Conservation (phyloP, 2,888 invertebrate species). For the Ectobius pallidus region DNA sequence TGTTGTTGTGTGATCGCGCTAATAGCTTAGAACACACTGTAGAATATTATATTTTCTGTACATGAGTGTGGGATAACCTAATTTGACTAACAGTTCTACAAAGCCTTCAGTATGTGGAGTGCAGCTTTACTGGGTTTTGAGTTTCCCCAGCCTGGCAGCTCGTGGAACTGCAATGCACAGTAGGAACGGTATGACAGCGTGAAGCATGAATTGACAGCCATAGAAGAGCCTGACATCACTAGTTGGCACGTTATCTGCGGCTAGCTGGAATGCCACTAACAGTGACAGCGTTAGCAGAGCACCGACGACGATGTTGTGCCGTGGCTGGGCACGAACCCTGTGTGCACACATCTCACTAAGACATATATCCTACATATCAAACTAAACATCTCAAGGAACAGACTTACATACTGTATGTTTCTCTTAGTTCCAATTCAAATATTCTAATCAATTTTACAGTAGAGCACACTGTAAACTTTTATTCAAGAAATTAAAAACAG, state of each 20-base stretch:
- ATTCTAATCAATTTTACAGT: too few relatives aligned
- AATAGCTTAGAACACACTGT: too few relatives aligned
- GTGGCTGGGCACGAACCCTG: constrained; percentile 2
- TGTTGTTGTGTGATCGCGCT: too few relatives aligned
- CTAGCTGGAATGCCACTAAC: background rate
- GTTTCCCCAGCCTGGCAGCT: background rate
- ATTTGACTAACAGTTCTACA: too few relatives aligned
- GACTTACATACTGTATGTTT: too few relatives aligned
- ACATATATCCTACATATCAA: background rate
- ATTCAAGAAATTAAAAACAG: too few relatives aligned
- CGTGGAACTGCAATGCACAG: constrained; percentile 12
- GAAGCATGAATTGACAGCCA: constrained; percentile 37
- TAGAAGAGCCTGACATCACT: constrained; percentile 38
- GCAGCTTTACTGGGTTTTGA: background rate
- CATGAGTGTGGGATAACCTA: too few relatives aligned
- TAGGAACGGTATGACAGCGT: constrained; percentile 35
- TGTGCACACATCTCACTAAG: background rate
- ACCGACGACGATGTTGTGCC: background rate
- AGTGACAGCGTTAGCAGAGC: background rate
- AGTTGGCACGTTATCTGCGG: constrained; percentile 29
- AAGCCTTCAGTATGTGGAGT: too few relatives aligned
- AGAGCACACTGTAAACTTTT: too few relatives aligned
- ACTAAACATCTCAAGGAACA: too few relatives aligned
- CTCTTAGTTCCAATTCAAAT: too few relatives aligned
- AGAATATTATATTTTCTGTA: too few relatives aligned